These are phyloP conservation scores for Sturnus vulgaris DNA, from an alignment of 2,113 vertebrate species.

Conservation along the genomic window DNA sequence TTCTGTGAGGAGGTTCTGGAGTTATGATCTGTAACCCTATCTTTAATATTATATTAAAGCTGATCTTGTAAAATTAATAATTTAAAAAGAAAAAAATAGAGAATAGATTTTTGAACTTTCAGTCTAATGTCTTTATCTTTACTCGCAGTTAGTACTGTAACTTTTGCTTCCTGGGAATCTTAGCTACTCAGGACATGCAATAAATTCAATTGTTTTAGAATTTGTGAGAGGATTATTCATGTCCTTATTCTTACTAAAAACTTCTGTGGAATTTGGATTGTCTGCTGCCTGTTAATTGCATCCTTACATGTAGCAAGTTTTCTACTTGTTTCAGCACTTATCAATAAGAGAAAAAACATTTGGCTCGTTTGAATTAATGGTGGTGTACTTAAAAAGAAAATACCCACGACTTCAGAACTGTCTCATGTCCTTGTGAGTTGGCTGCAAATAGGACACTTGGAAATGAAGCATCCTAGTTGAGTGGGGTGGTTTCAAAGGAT, in stretches of 20 bases:
- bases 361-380: neutral
- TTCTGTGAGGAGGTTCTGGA: neutral
- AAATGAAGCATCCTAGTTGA: neutral
- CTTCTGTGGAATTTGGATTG: neutral
- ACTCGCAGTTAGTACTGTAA: neutral
- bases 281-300: neutral
- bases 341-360: neutral
- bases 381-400: neutral
- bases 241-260: neutral
- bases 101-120: neutral
- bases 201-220: neutral
- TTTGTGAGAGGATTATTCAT: neutral
- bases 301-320: neutral
- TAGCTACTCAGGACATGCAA: too few species aligned
- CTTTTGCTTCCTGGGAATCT: neutral
- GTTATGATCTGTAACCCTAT: neutral
- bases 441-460: neutral
- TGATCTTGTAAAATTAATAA: neutral
- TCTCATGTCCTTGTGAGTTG: fast-evolving
- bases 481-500: neutral
- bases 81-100: neutral
- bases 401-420: neutral
- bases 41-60: neutral
- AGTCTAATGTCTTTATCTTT: neutral
- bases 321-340: neutral